Base-by-base conservation (phyloP, 2,888 invertebrate species). In the Mylabris sibirica region DNA sequence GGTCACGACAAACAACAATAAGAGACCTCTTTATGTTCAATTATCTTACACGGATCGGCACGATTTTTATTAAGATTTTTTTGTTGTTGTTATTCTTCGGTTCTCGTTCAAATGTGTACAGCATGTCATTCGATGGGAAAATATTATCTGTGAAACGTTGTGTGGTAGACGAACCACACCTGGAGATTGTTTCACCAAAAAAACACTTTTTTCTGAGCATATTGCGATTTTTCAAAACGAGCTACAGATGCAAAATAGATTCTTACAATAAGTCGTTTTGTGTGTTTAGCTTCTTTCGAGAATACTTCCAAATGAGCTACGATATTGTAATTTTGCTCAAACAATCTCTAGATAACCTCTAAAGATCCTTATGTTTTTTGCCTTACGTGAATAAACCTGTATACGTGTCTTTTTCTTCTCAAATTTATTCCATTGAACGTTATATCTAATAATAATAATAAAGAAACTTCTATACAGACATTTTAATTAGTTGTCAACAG, bases 81-180 rank as follows among this genome's bases (percentile, higher is more conserved):
- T 53, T 53, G 17, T 17, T 49, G 49, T 4, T 44, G 44, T 17
- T 14, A 6, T 35, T 35, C 2, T 44, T 22, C 53, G 12, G 53
- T 41, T 6, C 1, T 5, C 11, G 11, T 44, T 44, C 1, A 49
- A 20, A 9, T 20, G 20, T 49, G 20, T 44, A n/a, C 17, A 17
- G n/a, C 41, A n/a, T 49, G 49, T 57, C 57, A 57, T 57, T 57
- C 11, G 57, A 57, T 57, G 57, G 57, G 57, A 57, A 57, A 57
- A 57, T 57, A 57, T 20, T 22, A 49, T 20, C 20, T 20, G 49
- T 49, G 17, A 17, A 44, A 41, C 41, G 41, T 41, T 17, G n/a
- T 41, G 38, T 20, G 57, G 22, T 57, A 57, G 57, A 57, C 24
- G 57, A 22, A 57, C 24, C 57, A 12, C n/a, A n/a, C n/a, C n/a